Evolutionary conservation across 1,140 invertebrate genomes (phyloP).

Genomic region (Lutraria rhynchaena): DNA sequence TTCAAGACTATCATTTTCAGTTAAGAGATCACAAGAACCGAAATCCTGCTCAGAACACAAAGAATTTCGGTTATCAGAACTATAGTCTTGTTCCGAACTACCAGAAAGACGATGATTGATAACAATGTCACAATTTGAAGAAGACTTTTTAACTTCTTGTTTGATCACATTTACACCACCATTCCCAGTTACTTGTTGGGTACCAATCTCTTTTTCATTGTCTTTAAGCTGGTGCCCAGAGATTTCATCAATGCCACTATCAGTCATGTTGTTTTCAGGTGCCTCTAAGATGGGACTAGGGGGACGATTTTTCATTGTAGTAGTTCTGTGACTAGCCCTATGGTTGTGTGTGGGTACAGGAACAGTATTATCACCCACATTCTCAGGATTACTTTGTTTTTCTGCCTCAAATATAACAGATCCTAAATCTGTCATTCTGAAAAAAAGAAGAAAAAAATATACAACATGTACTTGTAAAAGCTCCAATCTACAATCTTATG

Average conservation of each 20-base stretch:
- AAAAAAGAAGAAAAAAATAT: slow-evolving; percentile 35
- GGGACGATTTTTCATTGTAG: background rate
- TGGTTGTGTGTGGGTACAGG: background rate
- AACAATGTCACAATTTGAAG: background rate
- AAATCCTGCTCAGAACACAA: slow-evolving; percentile 43
- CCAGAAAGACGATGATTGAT: background rate
- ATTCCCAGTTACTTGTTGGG: background rate
- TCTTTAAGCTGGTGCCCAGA: slow-evolving; percentile 2
- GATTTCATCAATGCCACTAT: slow-evolving; percentile 22
- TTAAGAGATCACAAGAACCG: slow-evolving; percentile 40
- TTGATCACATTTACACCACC: background rate
- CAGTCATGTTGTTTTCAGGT: slow-evolving; percentile 38
- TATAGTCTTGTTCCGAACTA: background rate
- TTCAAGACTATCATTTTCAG: slow-evolving; percentile 55
- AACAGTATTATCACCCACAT: background rate
- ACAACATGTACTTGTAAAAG: background rate
- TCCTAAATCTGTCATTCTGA: slow-evolving; percentile 81
- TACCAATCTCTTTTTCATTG: background rate
- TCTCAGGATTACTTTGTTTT: background rate
- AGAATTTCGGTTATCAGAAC: slow-evolving; percentile 7
- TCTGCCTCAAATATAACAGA: slow-evolving; percentile 61
- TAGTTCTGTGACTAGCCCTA: slow-evolving; percentile 1
- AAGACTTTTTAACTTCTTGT: background rate
- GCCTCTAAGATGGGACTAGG: slow-evolving; percentile 40
- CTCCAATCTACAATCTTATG: too few relatives aligned